A percentile compares a stretch with the other conserved stretches of the same genome.
Evolutionary conservation across 2,888 invertebrate species (phyloP).

Genomic region (Callyntrura sp.): DNA sequence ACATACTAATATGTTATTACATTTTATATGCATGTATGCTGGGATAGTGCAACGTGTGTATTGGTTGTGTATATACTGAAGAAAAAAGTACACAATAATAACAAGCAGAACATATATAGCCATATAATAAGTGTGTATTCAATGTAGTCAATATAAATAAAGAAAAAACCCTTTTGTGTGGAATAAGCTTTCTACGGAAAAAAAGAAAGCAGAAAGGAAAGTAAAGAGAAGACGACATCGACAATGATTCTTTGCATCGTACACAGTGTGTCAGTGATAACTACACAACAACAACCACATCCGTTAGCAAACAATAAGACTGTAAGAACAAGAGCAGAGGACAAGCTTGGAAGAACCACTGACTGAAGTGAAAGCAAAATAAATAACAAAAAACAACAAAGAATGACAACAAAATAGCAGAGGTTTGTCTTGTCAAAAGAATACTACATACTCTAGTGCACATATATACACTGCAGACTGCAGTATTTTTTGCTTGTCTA

Average conservation of each 20-base stretch:
- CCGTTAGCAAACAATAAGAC: slow-evolving; percentile 71
- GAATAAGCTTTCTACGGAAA: slow-evolving; percentile 49
- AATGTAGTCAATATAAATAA: slow-evolving; percentile 39
- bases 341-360: slow-evolving; percentile 49
- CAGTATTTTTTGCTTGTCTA: no score
- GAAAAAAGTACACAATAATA: slow-evolving; percentile 3
- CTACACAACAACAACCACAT: slow-evolving; percentile 76
- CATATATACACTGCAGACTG: not conserved
- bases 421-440: slow-evolving; percentile 70
- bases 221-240: slow-evolving; percentile 41
- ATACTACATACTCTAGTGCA: slow-evolving; percentile 45
- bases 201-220: slow-evolving; percentile 51
- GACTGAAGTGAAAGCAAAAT: slow-evolving; percentile 6
- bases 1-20: slow-evolving; percentile 19
- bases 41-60: slow-evolving; percentile 13
- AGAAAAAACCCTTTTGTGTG: slow-evolving; percentile 39
- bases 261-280: slow-evolving; percentile 77
- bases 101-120: not conserved
- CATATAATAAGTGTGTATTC: not conserved
- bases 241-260: slow-evolving; percentile 74
- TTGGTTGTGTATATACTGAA: not conserved
- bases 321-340: slow-evolving; percentile 58
- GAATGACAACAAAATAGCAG: slow-evolving; percentile 60
- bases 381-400: slow-evolving; percentile 51
- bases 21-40: slow-evolving; percentile 4